A percentile compares a stretch with the other conserved stretches of the same genome.
phyloP scores from a whole-genome alignment of 1,140 invertebrate species.

The Panagrolaimus sp. region DNA sequence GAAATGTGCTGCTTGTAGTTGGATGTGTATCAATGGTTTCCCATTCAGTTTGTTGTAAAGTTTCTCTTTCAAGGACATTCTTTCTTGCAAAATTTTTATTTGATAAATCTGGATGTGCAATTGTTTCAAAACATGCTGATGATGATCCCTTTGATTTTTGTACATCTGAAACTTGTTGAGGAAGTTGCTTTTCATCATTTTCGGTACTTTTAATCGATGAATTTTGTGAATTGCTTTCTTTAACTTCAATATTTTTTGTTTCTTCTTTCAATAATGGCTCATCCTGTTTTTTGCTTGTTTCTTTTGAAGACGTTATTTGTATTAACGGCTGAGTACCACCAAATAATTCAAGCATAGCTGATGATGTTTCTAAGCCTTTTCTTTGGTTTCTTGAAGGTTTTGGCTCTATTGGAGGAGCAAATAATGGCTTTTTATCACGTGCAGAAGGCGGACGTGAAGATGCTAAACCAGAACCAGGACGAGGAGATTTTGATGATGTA shows the following conservation, averaged over 20 bases:
- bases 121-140: constrained; percentile 9
- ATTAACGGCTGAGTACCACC: constrained; percentile 26
- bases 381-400: constrained; percentile 17
- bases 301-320: too few species aligned
- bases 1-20: constrained; percentile 5
- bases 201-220: too few species aligned
- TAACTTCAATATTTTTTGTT: too few species aligned
- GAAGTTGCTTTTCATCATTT: too few species aligned
- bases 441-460: constrained; percentile 12
- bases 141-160: too few species aligned
- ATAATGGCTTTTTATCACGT: constrained; percentile 27
- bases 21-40: neutral
- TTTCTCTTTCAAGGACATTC: constrained; percentile 10
- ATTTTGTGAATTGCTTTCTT: too few species aligned
- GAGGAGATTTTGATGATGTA: constrained; percentile 21
- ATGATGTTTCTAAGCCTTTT: constrained; percentile 42
- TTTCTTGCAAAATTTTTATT: constrained; percentile 6
- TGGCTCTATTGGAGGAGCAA: constrained; percentile 22
- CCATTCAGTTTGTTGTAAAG: constrained; percentile 9
- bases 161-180: too few species aligned
- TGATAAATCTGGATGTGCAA: constrained; percentile 1
- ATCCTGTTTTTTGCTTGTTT: too few species aligned
- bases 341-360: constrained; percentile 48
- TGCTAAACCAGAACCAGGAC: neutral
- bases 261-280: too few species aligned